phyloP scores from a whole-genome alignment of 2,797 vertebrate species.

The Sebastes paucispinis region DNA sequence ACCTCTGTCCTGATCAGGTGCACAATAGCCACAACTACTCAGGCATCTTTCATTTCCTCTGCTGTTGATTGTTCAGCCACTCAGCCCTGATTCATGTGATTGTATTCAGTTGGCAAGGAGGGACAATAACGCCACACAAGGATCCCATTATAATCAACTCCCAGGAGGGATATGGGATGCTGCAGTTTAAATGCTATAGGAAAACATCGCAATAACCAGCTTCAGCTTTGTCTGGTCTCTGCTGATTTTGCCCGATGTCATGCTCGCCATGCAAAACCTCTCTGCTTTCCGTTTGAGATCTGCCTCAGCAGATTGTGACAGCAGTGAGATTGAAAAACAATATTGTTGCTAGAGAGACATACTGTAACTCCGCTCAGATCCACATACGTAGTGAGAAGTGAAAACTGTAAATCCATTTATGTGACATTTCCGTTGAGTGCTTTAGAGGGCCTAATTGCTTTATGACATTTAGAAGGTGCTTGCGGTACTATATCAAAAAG shows the following conservation, averaged over 20 bases:
- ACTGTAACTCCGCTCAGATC: conserved; percentile 7
- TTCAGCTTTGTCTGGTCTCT: conserved; percentile 31
- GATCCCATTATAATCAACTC: conserved; percentile 43
- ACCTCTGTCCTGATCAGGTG: conserved; percentile 75
- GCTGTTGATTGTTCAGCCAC: conserved; percentile 75
- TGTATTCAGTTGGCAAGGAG: conserved; percentile 66
- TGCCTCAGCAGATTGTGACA: conserved; percentile 6
- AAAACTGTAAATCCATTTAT: conserved; percentile 46
- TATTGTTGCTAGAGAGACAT: conserved; percentile 5
- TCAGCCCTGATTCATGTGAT: conserved; percentile 70
- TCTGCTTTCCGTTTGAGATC: conserved; percentile 12
- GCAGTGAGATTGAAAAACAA: conserved; percentile 24
- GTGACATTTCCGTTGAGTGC: conserved; percentile 64
- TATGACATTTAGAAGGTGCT: conserved; percentile 68
- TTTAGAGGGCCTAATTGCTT: conserved; percentile 60
- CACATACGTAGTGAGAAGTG: conserved; percentile 13
- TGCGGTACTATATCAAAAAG: conserved; percentile 59
- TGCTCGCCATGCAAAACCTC: conserved; percentile 23
- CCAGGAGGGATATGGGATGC: conserved; percentile 17
- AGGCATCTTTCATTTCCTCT: conserved; percentile 76
- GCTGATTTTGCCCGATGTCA: conserved; percentile 14
- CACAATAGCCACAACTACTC: conserved; percentile 76
- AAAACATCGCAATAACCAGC: conserved; percentile 64
- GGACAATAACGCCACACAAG: conserved; percentile 37
- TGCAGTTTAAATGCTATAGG: conserved; percentile 37